Percentiles rank a stretch among this genome's conserved stretches.
These are phyloP conservation scores for Piscicola geometra DNA, from an alignment of 2,888 invertebrate genomes.

Conservation along the genomic window DNA sequence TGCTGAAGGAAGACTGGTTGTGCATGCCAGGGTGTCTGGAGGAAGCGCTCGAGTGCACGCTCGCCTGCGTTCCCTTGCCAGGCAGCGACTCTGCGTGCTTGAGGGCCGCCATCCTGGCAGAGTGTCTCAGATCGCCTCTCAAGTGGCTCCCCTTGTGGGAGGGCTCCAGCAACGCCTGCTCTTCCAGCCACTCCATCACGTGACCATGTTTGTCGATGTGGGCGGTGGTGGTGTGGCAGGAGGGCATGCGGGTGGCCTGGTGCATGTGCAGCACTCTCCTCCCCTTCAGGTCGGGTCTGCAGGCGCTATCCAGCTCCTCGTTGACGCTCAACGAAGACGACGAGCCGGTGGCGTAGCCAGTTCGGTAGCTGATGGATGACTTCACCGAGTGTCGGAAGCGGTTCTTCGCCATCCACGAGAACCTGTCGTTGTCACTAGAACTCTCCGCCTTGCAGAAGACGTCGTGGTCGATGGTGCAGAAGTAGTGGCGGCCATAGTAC, in stretches of 20 bases:
- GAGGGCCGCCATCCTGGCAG: not conserved
- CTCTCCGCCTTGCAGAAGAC: conserved; percentile 14
- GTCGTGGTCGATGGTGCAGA: conserved; percentile 19
- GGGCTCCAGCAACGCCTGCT: conserved; percentile 37
- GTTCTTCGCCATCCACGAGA: not conserved
- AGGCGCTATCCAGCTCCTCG: conserved; percentile 33
- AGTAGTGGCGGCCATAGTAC: not conserved
- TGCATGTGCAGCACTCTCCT: not conserved
- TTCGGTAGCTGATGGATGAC: conserved; percentile 23
- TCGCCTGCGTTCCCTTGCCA: not conserved
- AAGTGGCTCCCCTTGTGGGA: not conserved
- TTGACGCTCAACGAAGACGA: conserved; percentile 37
- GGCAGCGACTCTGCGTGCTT: conserved; percentile 18
- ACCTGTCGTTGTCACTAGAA: conserved; percentile 7
- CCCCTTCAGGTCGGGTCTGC: not conserved
- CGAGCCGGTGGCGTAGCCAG: conserved; percentile 32
- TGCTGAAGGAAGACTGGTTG: conserved; percentile 28
- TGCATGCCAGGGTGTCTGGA: conserved; percentile 20
- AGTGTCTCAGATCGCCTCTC: not conserved
- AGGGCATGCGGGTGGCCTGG: conserved; percentile 11
- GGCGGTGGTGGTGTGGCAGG: conserved; percentile 10
- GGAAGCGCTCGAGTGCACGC: not conserved
- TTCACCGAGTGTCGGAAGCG: not conserved
- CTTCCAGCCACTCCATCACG: conserved; percentile 39
- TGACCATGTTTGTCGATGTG: conserved; percentile 34